Percentiles rank a stretch among this genome's conserved stretches.
These are phyloP conservation scores for Chrysocyon brachyurus DNA, from an alignment of 2,797 vertebrate species.

Conservation along the genomic window DNA sequence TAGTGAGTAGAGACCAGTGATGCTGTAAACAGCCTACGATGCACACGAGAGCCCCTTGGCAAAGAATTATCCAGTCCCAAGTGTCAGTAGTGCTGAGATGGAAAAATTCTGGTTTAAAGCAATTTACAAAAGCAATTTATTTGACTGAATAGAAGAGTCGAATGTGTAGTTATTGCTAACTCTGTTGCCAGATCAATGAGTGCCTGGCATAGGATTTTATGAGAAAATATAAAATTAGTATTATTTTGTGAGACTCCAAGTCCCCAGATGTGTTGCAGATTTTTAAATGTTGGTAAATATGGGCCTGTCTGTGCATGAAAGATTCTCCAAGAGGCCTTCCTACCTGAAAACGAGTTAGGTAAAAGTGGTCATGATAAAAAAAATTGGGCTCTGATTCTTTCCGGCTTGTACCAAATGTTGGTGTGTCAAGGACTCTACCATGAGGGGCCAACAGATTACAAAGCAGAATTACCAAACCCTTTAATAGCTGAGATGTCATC, in stretches of 20 bases:
- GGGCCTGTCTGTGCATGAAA: not conserved
- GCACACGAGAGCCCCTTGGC: rapidly evolving
- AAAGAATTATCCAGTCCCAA: not conserved
- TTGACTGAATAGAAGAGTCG: not conserved
- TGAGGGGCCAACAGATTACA: not conserved
- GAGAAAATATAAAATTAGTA: constrained; percentile 4
- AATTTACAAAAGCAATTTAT: not conserved
- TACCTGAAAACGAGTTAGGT: not conserved
- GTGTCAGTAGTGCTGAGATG: not conserved
- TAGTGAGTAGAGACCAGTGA: not conserved
- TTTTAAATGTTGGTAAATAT: not conserved
- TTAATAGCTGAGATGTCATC: not conserved
- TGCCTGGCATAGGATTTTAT: not conserved
- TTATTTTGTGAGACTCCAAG: not conserved
- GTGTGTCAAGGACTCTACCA: not conserved
- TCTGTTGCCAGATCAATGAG: not conserved
- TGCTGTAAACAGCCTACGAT: rapidly evolving
- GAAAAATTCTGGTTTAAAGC: not conserved
- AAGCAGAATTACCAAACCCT: not conserved
- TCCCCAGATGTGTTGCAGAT: not conserved
- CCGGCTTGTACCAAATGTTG: not conserved
- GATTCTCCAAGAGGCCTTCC: not conserved
- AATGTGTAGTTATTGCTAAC: not conserved
- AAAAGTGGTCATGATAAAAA: not conserved
- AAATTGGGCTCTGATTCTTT: not conserved